Evolutionary conservation across 2,888 invertebrate genomes (phyloP).

Genomic region (Onchidella celtica): DNA sequence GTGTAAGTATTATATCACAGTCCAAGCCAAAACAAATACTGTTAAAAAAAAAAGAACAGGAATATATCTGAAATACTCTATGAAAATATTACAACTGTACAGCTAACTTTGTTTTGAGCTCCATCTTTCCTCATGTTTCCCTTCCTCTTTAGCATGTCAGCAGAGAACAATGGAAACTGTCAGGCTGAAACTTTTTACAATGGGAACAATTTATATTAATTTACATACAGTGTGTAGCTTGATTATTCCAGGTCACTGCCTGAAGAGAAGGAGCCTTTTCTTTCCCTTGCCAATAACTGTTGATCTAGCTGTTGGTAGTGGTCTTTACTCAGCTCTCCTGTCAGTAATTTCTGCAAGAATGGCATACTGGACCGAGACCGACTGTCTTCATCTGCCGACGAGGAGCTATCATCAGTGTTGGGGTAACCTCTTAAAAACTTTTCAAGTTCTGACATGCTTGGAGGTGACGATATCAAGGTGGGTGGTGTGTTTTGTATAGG

Average conservation of each 20-base stretch:
- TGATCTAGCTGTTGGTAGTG: slow-evolving; percentile 55
- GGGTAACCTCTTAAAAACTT: slow-evolving; percentile 53
- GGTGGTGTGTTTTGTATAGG: background rate
- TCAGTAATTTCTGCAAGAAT: slow-evolving; percentile 57
- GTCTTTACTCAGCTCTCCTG: slow-evolving; percentile 59
- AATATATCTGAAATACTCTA: too few relatives aligned
- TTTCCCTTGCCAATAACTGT: slow-evolving; percentile 51
- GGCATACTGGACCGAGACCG: slow-evolving; percentile 30
- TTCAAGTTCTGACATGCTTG: slow-evolving; percentile 56
- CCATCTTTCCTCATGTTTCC: too few relatives aligned
- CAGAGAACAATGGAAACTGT: too few relatives aligned
- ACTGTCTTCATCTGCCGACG: slow-evolving; percentile 9
- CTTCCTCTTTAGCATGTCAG: too few relatives aligned
- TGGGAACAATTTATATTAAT: too few relatives aligned
- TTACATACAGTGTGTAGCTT: too few relatives aligned
- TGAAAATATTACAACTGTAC: too few relatives aligned
- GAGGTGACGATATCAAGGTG: slow-evolving; percentile 9
- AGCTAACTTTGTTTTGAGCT: too few relatives aligned
- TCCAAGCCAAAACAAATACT: too few relatives aligned
- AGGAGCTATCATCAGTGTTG: slow-evolving; percentile 32
- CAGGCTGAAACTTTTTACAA: too few relatives aligned
- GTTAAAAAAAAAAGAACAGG: too few relatives aligned
- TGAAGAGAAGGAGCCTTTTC: slow-evolving; percentile 50
- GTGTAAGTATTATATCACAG: too few relatives aligned
- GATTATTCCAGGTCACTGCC: background rate